Conservation (phyloP, 2,888 invertebrate genomes). For the Cantharis rufa region DNA sequence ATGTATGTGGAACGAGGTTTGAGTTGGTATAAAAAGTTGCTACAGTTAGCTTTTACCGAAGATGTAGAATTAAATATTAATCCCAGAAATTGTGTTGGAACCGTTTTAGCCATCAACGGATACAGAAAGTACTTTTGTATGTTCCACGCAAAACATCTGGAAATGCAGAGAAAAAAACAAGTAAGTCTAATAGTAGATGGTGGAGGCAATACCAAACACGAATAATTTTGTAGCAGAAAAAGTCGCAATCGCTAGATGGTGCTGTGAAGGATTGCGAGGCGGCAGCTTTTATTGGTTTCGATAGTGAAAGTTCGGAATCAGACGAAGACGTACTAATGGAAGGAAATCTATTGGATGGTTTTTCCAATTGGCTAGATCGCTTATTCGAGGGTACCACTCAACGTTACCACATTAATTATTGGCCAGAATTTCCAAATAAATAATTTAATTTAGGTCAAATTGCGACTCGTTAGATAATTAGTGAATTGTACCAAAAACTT, state of each 20-base stretch:
- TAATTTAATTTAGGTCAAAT: constrained; percentile 53
- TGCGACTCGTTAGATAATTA: neutral
- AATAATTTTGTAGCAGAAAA: neutral
- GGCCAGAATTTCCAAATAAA: constrained; percentile 94
- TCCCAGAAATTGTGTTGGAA: constrained; percentile 95
- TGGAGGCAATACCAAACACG: neutral
- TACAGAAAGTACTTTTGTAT: constrained; percentile 98
- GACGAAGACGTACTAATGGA: constrained; percentile 60
- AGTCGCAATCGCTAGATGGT: neutral
- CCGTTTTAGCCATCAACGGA: constrained; percentile 93
- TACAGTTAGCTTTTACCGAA: constrained; percentile 85
- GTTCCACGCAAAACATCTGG: constrained; percentile 96
- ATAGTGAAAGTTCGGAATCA: constrained; percentile 68
- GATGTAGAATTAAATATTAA: constrained; percentile 85
- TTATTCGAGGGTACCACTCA: constrained; percentile 95
- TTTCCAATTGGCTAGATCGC: constrained; percentile 95
- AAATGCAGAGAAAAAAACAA: constrained; percentile 66
- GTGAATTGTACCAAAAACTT: neutral
- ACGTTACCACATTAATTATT: constrained; percentile 94
- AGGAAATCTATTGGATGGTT: constrained; percentile 76
- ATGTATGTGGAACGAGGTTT: constrained; percentile 91
- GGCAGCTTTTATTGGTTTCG: constrained; percentile 86
- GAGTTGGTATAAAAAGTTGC: constrained; percentile 89
- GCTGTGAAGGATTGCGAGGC: constrained; percentile 72
- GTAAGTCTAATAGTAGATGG: constrained; percentile 11